Evolutionary conservation across 2,113 vertebrate species (phyloP).

Genomic region (Megaceryle maxima): DNA sequence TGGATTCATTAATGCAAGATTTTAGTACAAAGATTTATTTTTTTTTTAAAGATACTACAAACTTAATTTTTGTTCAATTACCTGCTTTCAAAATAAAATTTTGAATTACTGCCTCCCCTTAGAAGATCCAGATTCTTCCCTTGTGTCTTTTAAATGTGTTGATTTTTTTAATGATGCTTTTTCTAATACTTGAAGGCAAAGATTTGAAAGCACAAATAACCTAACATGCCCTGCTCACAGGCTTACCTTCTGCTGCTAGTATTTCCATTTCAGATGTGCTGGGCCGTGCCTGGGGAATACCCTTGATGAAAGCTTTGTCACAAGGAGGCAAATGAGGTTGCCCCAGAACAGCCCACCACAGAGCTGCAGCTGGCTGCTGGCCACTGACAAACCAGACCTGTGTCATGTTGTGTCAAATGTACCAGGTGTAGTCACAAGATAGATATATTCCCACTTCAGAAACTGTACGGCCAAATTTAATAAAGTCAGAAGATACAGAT

Average conservation of each 20-base stretch:
- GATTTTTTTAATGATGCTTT: neutral
- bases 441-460: neutral
- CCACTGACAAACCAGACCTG: neutral
- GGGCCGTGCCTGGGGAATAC: constrained; percentile 18
- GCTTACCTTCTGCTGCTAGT: constrained; percentile 34
- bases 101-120: neutral
- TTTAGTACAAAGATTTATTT: neutral
- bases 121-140: neutral
- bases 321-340: constrained; percentile 28
- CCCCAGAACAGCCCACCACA: neutral
- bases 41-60: neutral
- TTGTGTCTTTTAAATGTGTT: neutral
- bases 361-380: neutral
- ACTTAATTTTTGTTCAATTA: neutral
- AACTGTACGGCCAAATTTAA: rapidly evolving
- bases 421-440: rapidly evolving
- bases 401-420: neutral
- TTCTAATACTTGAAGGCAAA: neutral
- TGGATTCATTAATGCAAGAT: neutral
- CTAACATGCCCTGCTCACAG: neutral
- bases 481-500: neutral
- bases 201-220: neutral
- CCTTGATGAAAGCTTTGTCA: neutral
- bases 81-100: neutral
- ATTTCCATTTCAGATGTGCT: constrained; percentile 36